Base-by-base conservation (phyloP, 2,888 invertebrate genomes). In the Heterodera filipjevi region DNA sequence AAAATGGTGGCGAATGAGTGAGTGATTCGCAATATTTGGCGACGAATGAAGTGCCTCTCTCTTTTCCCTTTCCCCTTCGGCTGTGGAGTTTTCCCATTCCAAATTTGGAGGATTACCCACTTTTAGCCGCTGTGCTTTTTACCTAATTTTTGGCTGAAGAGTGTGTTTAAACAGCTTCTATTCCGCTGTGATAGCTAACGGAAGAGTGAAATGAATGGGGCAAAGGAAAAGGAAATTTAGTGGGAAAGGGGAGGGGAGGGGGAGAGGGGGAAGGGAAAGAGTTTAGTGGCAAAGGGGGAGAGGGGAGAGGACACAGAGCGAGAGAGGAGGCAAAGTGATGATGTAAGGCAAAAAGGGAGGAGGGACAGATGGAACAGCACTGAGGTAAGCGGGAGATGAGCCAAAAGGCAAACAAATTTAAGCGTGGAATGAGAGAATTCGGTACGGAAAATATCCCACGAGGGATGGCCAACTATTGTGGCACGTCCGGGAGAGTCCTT, bases 51-150 rank as follows among this genome's bases (percentile, higher is more conserved):
- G 44, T 44, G 44, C 44, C 12, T 44, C 44, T 44, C 8, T 12
- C 44, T 44, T 5, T 44, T 12, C 44, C 44, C 5, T 27, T 27
- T 16, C 22, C 53, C 22, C 53, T 64, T 66, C 66, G 30, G 66
- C n/a, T 0, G n/a, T n/a, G n/a, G n/a, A 64, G 64, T 64, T 64
- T 27, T 64, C 64, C 22, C 68, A 22, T 68, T 35, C 68, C 33
- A 35, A 32, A 35, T 68, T 68, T 68, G 32, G 68, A 35, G 68
- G 68, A 66, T 68, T 68, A 68, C 68, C 68, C 68, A 33, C 68
- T 68, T 68, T 68, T 68, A 35, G 68, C 27, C 27, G 66, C 14
- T 49, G 49, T 19, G 49, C 49, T 59, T n/a, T 10, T 53, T 53
- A 5, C n/a, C n/a, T n/a, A 59, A 59, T n/a, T 59, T 39, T 39